Evolutionary conservation across 2,888 invertebrate genomes (phyloP).

Genomic region (Zygothrica quintamaculata): DNA sequence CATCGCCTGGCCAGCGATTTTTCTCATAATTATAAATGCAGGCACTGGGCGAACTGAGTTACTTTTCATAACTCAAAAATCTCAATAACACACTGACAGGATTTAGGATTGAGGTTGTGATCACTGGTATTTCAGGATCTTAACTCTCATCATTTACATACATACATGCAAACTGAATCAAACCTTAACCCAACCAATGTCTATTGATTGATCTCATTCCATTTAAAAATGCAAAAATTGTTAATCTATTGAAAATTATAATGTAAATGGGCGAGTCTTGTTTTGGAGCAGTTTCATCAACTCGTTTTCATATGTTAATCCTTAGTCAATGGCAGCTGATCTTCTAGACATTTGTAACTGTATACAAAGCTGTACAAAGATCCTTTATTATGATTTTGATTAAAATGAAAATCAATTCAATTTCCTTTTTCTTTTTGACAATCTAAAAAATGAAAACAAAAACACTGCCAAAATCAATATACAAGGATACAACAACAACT

Average conservation of each 20-base stretch:
- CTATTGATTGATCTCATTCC: conserved; percentile 65
- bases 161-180: too few species aligned
- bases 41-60: conserved; percentile 42
- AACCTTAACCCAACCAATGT: conserved; percentile 7
- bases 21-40: conserved; percentile 78
- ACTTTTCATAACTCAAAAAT: conserved; percentile 57
- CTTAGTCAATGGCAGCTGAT: conserved; percentile 45
- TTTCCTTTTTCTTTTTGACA: too few species aligned
- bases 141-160: conserved; percentile 62
- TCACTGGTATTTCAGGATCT: conserved; percentile 22
- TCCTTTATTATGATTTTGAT: conserved; percentile 8
- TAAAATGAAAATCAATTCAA: conserved; percentile 15
- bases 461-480: too few species aligned
- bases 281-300: conserved; percentile 60
- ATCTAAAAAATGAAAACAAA: too few species aligned
- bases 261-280: conserved; percentile 45
- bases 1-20: conserved; percentile 44
- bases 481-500: too few species aligned
- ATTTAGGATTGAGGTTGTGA: conserved; percentile 40
- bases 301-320: conserved; percentile 64
- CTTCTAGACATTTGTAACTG: conserved; percentile 15
- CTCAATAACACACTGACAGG: conserved; percentile 66
- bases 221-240: too few species aligned
- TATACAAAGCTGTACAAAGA: conserved; percentile 5
- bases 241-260: neutral